These are phyloP conservation scores for Parus major DNA, from an alignment of 2,113 vertebrate genomes.

Conservation along the genomic window DNA sequence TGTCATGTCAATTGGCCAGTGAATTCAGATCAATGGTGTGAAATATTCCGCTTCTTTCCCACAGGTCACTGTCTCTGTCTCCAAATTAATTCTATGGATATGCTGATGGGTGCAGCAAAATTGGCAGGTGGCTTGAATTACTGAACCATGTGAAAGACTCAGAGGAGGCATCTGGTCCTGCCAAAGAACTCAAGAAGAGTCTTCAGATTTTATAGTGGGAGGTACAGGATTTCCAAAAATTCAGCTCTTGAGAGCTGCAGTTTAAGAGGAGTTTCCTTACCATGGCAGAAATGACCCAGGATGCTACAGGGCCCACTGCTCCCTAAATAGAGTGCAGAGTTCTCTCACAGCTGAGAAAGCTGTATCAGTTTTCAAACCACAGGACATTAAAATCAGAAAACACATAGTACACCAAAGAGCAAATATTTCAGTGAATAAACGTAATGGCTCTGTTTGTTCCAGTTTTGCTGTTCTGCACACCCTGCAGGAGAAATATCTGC, in stretches of 20 bases:
- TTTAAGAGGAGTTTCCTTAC: background rate
- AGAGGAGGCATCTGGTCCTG: background rate
- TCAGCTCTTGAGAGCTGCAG: background rate
- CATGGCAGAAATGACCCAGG: background rate
- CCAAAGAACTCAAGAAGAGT: background rate
- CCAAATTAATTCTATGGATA: background rate
- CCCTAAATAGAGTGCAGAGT: background rate
- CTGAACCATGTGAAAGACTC: background rate
- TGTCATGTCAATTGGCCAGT: background rate
- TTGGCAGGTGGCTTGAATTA: background rate
- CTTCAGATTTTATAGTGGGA: background rate
- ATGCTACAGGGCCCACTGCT: background rate
- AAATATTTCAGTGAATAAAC: background rate
- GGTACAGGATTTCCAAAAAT: background rate
- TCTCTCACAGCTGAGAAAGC: background rate
- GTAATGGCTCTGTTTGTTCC: background rate
- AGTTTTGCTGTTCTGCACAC: background rate
- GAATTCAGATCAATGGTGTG: background rate
- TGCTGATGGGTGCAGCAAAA: background rate
- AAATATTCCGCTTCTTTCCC: background rate
- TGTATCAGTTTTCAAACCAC: background rate
- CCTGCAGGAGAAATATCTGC: background rate
- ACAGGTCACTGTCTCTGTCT: background rate
- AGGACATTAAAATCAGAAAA: background rate
- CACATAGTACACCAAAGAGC: background rate